These are phyloP conservation scores for Plebejus anna DNA, from an alignment of 2,888 invertebrate genomes.

Conservation along the genomic window DNA sequence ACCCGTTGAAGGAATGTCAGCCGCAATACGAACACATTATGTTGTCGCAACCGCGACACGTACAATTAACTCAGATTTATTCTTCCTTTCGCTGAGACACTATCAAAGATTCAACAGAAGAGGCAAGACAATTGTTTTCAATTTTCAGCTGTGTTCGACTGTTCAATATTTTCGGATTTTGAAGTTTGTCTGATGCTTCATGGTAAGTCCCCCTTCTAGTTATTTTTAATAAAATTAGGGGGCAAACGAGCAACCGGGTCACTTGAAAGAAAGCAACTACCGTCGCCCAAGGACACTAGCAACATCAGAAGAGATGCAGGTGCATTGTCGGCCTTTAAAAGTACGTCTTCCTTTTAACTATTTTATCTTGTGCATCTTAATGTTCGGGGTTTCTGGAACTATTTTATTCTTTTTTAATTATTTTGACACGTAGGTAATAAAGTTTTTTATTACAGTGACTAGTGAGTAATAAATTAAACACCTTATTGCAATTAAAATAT, in stretches of 20 bases:
- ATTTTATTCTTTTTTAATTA: not conserved
- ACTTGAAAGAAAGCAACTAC: no score
- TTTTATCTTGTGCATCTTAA: not conserved
- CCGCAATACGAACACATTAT: constrained; percentile 69
- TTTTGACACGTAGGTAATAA: not conserved
- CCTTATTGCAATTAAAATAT: not conserved
- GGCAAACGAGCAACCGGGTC: no score
- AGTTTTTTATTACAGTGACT: not conserved
- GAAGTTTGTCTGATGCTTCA: constrained; percentile 35
- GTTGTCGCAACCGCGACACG: constrained; percentile 65
- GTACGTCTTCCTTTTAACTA: not conserved
- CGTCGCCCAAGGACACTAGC: no score
- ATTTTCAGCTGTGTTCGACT: constrained; percentile 71
- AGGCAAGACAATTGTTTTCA: constrained; percentile 71
- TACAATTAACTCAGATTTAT: constrained; percentile 76
- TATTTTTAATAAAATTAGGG: not conserved
- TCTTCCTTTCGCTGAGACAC: constrained; percentile 66
- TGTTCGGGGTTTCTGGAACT: not conserved
- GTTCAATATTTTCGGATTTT: constrained; percentile 59
- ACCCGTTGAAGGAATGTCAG: constrained; percentile 56
- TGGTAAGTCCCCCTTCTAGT: not conserved
- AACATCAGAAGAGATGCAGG: no score
- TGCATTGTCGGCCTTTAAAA: no score
- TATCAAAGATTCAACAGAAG: constrained; percentile 71
- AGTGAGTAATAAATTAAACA: not conserved